Base-by-base conservation (phyloP, 1,140 invertebrate genomes). In the Zaprionus ghesquierei region DNA sequence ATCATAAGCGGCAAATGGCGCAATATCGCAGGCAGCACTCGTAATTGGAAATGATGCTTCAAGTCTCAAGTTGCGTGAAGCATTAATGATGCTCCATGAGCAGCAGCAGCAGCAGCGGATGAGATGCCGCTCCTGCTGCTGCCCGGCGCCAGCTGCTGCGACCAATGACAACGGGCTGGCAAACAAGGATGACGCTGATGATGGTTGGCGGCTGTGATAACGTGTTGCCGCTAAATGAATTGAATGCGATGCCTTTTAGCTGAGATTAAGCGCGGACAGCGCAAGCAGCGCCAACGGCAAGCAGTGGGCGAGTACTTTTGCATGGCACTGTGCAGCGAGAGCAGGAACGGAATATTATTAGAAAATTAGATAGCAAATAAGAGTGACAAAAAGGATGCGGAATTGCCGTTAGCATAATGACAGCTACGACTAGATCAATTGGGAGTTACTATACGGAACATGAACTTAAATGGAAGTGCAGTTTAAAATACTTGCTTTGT, bases 21-120 rank as follows among this genome's bases (percentile, higher is more conserved):
- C 41, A 65, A 41, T 55, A 44, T 58, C 29, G 46, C 53, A 29
- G 65, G 44, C 72, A 74, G 61, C 27, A 62, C 25, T 29, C 29
- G 72, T 86, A 86, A 87, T 86, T 86, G 82, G 75, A 82, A 87
- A 82, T 82, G 82, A 87, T 87, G 82, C 65, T 79, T 59, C 75
- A 64, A 81, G 79, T 82, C 71, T 70, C 75, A 74, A 70, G 75
- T 77, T 77, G 82, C 63, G 79, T 81, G 59, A 71, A 50, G 62
- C 75, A 68, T 76, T 87, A 75, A 79, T 86, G 81, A 82, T 51
- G 54, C 64, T 60, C 70, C 38, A n/a, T n/a, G n/a, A n/a, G n/a
- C n/a, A n/a, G n/a, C n/a, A n/a, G n/a, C 25, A 41, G 18, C 51
- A 55, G 9, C 60, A 56, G 20, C n/a, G 27, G 25, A 22, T 46